Percentiles rank a stretch among this genome's conserved stretches.
Evolutionary conservation across 2,888 invertebrate genomes (phyloP).

Genomic region (Scotopteryx bipunctaria): DNA sequence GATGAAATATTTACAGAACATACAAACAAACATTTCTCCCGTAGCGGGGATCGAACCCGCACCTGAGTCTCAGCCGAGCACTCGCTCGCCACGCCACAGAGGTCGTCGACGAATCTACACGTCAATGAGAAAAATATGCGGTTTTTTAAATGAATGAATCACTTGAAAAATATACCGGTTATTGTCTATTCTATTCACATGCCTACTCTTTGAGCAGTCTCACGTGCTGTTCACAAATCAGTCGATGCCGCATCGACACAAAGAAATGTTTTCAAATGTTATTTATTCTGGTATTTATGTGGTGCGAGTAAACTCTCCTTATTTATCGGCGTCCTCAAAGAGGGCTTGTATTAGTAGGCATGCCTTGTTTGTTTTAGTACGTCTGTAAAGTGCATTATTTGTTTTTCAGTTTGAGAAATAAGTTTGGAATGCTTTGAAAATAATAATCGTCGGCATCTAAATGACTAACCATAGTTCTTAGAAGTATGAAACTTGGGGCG

Average conservation of each 20-base stretch:
- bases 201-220: constrained; percentile 34
- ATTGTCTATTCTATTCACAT: constrained; percentile 10
- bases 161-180: too few relatives aligned
- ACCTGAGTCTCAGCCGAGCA: too few relatives aligned
- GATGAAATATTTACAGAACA: too few relatives aligned
- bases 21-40: too few relatives aligned
- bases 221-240: constrained; percentile 71
- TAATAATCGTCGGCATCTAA: too few relatives aligned
- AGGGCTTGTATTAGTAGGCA: constrained; percentile 18
- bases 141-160: too few relatives aligned
- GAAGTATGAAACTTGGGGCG: too few relatives aligned
- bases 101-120: too few relatives aligned
- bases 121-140: too few relatives aligned
- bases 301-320: constrained; percentile 31
- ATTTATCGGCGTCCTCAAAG: constrained; percentile 29
- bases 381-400: constrained; percentile 1
- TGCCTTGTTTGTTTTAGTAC: constrained; percentile 20
- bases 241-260: constrained; percentile 70
- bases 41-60: too few relatives aligned
- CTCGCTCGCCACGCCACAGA: too few relatives aligned
- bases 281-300: constrained; percentile 68
- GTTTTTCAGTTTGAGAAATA: constrained; percentile 1
- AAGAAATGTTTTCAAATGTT: constrained; percentile 67
- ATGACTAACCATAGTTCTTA: too few relatives aligned
- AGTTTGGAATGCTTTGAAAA: not conserved